phyloP scores from a whole-genome alignment of 2,797 vertebrate species.

The Falco concolor region DNA sequence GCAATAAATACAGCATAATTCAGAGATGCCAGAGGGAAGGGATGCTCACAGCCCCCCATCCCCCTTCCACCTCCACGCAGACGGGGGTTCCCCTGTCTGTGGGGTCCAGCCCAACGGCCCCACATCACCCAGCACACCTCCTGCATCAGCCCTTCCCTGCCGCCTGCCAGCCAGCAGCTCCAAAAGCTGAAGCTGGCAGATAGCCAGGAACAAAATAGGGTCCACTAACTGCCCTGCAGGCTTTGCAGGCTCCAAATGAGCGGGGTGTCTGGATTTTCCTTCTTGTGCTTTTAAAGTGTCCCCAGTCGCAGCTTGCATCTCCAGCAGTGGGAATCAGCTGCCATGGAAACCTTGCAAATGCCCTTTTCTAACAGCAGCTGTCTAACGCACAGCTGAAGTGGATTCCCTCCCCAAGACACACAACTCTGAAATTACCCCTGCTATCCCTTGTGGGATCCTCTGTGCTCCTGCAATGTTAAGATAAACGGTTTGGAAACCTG shows the following conservation, averaged over 20 bases:
- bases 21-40: not conserved
- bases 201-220: not conserved
- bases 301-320: conserved; percentile 25
- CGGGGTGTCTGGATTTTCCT: not conserved
- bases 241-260: not conserved
- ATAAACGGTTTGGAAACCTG: not conserved
- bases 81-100: accelerated
- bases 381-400: not conserved
- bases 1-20: not conserved
- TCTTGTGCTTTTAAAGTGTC: conserved; percentile 15
- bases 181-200: not conserved
- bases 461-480: not conserved
- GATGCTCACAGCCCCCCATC: not conserved
- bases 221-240: not conserved
- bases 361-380: conserved; percentile 37
- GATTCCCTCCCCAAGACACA: not conserved
- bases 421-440: not conserved
- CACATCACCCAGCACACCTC: accelerated
- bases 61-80: not conserved
- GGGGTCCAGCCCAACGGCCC: not conserved
- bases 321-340: conserved; percentile 60
- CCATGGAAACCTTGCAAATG: conserved; percentile 68
- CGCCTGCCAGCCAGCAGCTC: not conserved
- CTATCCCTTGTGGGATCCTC: not conserved
- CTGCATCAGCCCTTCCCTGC: not conserved